These are phyloP conservation scores for Sceloporus undulatus DNA, from an alignment of 2,113 vertebrate species.

Conservation along the genomic window DNA sequence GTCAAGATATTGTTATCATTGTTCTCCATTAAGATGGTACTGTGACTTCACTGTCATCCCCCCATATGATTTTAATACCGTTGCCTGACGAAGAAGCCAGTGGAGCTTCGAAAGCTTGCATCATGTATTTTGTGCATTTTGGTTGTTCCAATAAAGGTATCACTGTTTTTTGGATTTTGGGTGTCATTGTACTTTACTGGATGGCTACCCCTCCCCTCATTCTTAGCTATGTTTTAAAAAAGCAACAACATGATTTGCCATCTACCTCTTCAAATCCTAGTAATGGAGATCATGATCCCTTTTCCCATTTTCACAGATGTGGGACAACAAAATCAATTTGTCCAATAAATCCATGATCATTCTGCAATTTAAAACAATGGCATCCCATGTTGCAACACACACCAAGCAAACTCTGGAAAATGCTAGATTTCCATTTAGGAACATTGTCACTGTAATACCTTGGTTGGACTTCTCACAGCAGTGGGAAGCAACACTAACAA, in stretches of 20 bases:
- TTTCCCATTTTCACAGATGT: not conserved
- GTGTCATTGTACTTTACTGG: not conserved
- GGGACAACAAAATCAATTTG: not conserved
- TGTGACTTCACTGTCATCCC: too few species aligned
- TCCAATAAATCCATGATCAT: not conserved
- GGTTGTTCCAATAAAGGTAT: too few species aligned
- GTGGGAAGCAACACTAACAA: not conserved
- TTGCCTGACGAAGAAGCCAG: too few species aligned
- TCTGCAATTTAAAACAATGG: not conserved
- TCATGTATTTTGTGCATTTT: too few species aligned
- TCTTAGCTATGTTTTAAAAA: not conserved
- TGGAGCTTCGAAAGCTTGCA: too few species aligned
- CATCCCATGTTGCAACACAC: not conserved
- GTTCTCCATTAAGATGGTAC: too few species aligned
- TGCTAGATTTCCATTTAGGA: not conserved
- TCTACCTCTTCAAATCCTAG: not conserved
- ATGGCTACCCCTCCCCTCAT: not conserved
- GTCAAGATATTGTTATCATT: too few species aligned
- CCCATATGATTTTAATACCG: too few species aligned
- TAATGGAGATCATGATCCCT: not conserved
- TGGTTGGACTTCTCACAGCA: not conserved
- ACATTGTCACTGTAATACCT: not conserved
- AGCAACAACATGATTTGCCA: not conserved
- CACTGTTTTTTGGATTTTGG: too few species aligned
- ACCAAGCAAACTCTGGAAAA: not conserved